Evolutionary conservation across 2,797 vertebrate species (phyloP).

Genomic region (Spinus olivaceus): DNA sequence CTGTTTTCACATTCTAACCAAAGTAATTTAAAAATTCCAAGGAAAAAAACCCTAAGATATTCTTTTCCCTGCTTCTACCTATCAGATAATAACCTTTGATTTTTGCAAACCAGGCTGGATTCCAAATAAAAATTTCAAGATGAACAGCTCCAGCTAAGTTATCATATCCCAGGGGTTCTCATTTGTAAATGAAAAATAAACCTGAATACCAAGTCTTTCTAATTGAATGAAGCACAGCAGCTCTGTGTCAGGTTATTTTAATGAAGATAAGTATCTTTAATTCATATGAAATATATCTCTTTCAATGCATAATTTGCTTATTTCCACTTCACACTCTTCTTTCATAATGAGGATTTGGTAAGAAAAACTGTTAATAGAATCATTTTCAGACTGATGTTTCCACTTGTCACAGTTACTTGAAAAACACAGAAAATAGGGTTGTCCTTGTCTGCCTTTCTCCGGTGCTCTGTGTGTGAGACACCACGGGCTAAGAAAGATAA

Average conservation of each 20-base stretch:
- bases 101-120: not conserved
- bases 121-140: constrained; percentile 12
- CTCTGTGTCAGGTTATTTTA: not conserved
- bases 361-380: not conserved
- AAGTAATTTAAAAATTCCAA: not conserved
- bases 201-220: not conserved
- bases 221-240: not conserved
- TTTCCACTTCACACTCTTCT: not conserved
- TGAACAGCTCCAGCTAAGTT: not conserved
- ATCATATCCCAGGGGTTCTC: not conserved
- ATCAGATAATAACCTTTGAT: not conserved
- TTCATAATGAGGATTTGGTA: not conserved
- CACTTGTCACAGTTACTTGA: not conserved
- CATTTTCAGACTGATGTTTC: not conserved
- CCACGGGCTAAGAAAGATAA: not conserved
- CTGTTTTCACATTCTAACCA: not conserved
- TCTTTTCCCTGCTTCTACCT: not conserved
- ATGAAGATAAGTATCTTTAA: not conserved
- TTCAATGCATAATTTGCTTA: not conserved
- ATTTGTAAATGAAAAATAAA: constrained; percentile 7
- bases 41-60: not conserved
- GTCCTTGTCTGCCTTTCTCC: constrained; percentile 21
- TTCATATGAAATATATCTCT: not conserved
- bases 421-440: not conserved
- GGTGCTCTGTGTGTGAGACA: not conserved